Conservation (phyloP, 2,113 vertebrate genomes). For the Sakesphorus luctuosus region DNA sequence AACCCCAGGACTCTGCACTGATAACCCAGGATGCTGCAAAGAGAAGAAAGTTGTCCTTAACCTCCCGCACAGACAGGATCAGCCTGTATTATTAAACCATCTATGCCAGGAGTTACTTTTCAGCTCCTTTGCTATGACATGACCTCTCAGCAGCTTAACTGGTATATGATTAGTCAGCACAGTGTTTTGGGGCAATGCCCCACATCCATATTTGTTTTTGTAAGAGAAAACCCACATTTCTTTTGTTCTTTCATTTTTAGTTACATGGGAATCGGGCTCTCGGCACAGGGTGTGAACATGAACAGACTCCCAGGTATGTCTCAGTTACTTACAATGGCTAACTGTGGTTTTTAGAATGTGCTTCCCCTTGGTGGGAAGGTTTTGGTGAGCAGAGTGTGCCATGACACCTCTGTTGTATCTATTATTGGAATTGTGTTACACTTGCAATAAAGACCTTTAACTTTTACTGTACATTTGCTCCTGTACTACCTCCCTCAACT, state of each 20-base stretch:
- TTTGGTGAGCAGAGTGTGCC: neutral
- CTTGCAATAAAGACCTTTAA: neutral
- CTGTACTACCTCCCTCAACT: neutral
- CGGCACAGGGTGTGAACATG: constrained; percentile 99
- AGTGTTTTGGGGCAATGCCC: neutral
- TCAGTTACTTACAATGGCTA: neutral
- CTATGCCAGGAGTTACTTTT: neutral
- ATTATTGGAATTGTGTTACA: neutral
- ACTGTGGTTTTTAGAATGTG: neutral
- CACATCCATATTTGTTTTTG: neutral
- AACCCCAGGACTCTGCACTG: neutral
- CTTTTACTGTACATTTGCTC: neutral
- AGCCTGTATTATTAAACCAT: neutral
- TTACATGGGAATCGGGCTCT: constrained; percentile 99
- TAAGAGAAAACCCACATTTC: constrained; percentile 13
- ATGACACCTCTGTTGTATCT: neutral
- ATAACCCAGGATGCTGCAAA: neutral
- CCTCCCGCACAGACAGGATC: neutral
- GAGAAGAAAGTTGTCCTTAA: neutral
- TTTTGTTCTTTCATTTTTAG: constrained; percentile 73
- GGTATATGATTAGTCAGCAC: neutral
- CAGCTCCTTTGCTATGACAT: neutral
- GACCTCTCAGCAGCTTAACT: neutral
- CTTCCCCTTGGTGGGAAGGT: neutral
- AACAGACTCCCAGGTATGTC: constrained; percentile 96